Percentiles rank a stretch among this genome's conserved stretches.
Evolutionary conservation across 2,113 vertebrate species (phyloP).

Genomic region (Tapirus terrestris): DNA sequence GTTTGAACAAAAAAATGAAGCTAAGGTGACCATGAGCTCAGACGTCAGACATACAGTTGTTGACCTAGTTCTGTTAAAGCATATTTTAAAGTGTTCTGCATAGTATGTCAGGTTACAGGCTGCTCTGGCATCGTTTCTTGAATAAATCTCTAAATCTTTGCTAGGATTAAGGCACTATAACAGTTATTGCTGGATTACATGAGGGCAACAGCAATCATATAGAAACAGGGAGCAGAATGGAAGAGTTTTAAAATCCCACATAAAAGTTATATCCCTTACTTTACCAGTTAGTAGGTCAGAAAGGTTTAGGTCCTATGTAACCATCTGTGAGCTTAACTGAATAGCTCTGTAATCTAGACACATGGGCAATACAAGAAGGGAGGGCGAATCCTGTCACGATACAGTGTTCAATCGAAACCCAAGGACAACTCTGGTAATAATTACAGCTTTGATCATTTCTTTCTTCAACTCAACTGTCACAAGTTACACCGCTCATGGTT

Average conservation of each 20-base stretch:
- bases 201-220: conserved; percentile 24
- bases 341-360: conserved; percentile 33
- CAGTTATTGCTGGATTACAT: not conserved
- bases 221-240: conserved; percentile 47
- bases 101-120: conserved; percentile 23
- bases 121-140: conserved; percentile 53
- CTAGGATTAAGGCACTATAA: conserved; percentile 69
- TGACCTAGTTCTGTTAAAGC: conserved; percentile 18
- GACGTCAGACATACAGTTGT: not conserved
- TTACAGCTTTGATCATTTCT: not conserved
- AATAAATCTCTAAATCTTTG: conserved; percentile 34
- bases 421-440: not conserved
- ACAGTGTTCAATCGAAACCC: not conserved
- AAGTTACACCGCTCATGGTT: not conserved
- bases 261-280: not conserved
- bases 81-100: conserved; percentile 49
- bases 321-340: conserved; percentile 1
- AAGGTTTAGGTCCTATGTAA: conserved; percentile 11
- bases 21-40: not conserved
- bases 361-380: not conserved
- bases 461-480: not conserved
- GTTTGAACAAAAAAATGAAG: not conserved
- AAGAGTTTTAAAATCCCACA: conserved; percentile 38
- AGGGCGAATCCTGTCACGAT: not conserved
- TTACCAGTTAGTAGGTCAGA: conserved; percentile 39